Conservation (phyloP, 1,140 invertebrate species). For the Drosophila orena region DNA sequence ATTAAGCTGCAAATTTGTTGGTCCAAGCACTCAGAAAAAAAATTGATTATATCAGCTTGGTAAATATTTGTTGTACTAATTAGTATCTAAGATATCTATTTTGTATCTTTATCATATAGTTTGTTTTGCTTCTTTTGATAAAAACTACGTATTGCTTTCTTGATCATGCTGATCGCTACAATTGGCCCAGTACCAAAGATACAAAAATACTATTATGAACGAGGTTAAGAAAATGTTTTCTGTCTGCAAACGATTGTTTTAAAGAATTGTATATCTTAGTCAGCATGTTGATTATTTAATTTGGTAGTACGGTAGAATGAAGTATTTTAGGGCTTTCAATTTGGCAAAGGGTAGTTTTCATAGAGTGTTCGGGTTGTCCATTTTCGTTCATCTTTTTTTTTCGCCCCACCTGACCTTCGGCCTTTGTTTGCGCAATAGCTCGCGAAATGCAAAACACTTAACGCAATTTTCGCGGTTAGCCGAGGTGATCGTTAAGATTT, state of each 20-base stretch:
- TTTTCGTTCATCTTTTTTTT: background rate
- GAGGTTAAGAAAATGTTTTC: too few relatives aligned
- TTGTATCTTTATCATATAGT: background rate
- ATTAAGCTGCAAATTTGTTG: background rate
- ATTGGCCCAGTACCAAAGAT: too few relatives aligned
- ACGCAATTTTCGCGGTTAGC: conserved; percentile 44
- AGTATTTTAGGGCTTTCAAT: too few relatives aligned
- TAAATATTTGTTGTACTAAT: background rate
- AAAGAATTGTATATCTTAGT: background rate
- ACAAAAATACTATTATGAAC: too few relatives aligned
- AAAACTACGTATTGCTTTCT: background rate
- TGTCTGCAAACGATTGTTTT: background rate
- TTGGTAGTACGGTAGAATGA: too few relatives aligned
- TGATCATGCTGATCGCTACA: too few relatives aligned
- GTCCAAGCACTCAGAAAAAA: background rate
- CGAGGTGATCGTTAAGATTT: conserved; percentile 39
- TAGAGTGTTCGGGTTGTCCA: background rate
- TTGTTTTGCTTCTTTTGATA: background rate
- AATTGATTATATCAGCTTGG: background rate
- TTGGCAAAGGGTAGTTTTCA: too few relatives aligned
- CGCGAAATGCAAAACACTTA: conserved; percentile 54
- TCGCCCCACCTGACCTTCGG: conserved; percentile 55
- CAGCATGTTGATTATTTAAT: too few relatives aligned
- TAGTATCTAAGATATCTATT: background rate
- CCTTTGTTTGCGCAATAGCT: conserved; percentile 47